Evolutionary conservation across 2,888 invertebrate genomes (phyloP).

Genomic region (Hirtodrosophila trivittata): DNA sequence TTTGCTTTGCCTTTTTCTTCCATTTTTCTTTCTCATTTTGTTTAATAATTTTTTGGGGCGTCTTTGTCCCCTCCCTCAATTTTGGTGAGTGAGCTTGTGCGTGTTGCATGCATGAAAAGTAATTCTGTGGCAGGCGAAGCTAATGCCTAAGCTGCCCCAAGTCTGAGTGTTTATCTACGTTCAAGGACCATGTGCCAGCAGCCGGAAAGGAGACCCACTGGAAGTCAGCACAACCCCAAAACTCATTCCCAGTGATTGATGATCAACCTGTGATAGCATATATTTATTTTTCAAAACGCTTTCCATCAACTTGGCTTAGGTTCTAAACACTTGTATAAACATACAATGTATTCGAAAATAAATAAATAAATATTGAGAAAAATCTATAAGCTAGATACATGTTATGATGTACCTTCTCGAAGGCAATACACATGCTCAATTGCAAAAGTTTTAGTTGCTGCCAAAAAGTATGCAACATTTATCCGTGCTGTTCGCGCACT

Average conservation of each 20-base stretch:
- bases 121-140: conserved; percentile 50
- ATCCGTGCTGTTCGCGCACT: background rate
- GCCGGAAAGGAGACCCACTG: background rate
- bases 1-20: background rate
- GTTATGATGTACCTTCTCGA: too few relatives aligned
- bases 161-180: conserved; percentile 26
- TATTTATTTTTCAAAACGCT: conserved; percentile 7
- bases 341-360: background rate
- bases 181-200: conserved; percentile 8
- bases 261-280: conserved; percentile 27
- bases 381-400: too few relatives aligned
- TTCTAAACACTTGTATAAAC: background rate
- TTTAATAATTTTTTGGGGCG: conserved; percentile 42
- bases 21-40: conserved; percentile 8
- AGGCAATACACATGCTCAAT: background rate
- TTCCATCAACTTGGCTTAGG: background rate
- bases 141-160: conserved; percentile 32
- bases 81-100: background rate
- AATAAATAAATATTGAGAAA: too few relatives aligned
- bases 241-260: conserved; percentile 34
- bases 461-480: conserved; percentile 45
- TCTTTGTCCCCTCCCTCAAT: background rate
- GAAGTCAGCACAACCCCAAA: background rate
- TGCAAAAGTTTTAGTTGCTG: conserved; percentile 9
- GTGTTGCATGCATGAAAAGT: conserved; percentile 28